phyloP scores from a whole-genome alignment of 92 coral and sea anemone species.

The Phenganax subtilis region DNA sequence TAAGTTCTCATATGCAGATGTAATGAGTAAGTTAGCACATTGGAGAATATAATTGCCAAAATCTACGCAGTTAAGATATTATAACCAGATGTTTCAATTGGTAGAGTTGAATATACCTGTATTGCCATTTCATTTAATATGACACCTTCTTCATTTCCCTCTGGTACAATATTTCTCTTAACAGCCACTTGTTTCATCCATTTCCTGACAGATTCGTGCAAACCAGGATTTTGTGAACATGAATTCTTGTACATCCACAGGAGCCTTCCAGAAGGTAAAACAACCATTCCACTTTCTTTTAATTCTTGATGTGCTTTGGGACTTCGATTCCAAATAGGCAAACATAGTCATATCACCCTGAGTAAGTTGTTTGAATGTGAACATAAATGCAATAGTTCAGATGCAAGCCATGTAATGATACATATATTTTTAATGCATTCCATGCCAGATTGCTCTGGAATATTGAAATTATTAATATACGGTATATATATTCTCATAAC shows the following conservation, averaged over 20 bases:
- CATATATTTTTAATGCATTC: no score
- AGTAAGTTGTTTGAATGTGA: neutral
- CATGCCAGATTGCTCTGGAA: no score
- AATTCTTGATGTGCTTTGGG: constrained; percentile 53
- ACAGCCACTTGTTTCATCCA: constrained; percentile 41
- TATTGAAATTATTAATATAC: neutral
- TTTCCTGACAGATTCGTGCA: constrained; percentile 22
- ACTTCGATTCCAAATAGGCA: constrained; percentile 53
- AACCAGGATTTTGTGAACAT: constrained; percentile 35
- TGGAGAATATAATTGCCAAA: no score
- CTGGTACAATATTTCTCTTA: constrained; percentile 36
- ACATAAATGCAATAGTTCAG: no score
- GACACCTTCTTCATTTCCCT: constrained; percentile 40
- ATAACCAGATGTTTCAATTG: neutral
- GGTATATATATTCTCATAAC: neutral
- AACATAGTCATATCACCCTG: constrained; percentile 49
- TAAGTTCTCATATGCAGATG: no score
- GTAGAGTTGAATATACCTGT: neutral
- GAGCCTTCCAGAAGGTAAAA: constrained; percentile 47
- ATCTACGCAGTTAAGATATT: no score
- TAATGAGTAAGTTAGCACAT: no score
- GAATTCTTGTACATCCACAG: constrained; percentile 40
- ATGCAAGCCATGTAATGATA: no score
- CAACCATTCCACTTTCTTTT: constrained; percentile 42
- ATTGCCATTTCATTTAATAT: constrained; percentile 43